Evolutionary conservation across 2,113 vertebrate genomes (phyloP).

Genomic region (Machaerirhynchus nigripectus): DNA sequence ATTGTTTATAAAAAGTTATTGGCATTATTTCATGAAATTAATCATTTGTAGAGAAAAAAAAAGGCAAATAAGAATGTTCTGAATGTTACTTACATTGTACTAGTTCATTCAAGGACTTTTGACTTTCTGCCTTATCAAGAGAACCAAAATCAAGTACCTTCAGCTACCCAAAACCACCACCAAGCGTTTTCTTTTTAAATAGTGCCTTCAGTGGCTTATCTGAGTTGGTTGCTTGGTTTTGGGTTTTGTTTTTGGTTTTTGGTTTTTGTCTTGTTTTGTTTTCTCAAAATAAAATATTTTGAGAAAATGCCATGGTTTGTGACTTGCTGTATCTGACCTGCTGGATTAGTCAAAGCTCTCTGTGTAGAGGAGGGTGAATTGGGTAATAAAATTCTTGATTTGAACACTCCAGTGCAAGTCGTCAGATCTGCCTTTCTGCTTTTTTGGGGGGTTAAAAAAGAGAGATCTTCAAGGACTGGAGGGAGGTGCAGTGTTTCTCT

Average conservation of each 20-base stretch:
- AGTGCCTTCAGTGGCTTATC: background rate
- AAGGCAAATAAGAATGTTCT: background rate
- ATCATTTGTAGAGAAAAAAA: background rate
- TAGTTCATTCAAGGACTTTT: background rate
- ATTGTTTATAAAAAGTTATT: constrained; percentile 43
- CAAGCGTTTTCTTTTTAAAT: background rate
- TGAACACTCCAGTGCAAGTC: background rate
- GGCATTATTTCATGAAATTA: background rate
- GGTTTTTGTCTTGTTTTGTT: background rate
- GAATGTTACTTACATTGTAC: constrained; percentile 11
- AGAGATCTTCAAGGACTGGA: constrained; percentile 40
- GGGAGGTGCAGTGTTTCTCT: constrained; percentile 25
- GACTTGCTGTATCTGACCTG: background rate
- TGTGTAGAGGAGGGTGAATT: background rate
- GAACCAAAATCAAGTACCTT: background rate
- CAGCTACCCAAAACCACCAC: background rate
- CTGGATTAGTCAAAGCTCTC: background rate
- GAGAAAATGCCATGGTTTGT: background rate
- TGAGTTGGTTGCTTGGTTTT: background rate
- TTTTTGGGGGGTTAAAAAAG: background rate
- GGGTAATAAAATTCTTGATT: constrained; percentile 18
- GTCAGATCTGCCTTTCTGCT: background rate
- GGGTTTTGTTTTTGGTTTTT: background rate
- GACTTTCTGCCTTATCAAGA: background rate
- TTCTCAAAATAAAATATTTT: background rate